These are phyloP conservation scores for Drosophila mulleri DNA, from an alignment of 2,888 invertebrate species.

Conservation along the genomic window DNA sequence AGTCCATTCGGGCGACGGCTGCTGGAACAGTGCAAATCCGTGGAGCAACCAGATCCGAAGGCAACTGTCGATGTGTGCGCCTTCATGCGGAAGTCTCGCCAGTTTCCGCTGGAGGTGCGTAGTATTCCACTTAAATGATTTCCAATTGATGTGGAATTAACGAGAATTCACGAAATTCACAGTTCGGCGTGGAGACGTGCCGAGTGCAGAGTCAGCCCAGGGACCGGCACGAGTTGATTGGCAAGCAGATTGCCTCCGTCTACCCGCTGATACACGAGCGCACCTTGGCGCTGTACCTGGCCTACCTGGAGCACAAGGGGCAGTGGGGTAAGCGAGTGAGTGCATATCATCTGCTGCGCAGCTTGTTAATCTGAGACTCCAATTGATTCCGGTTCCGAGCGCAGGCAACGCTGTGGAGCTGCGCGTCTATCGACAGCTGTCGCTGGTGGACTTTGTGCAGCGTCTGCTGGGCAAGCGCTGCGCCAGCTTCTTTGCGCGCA, in stretches of 20 bases:
- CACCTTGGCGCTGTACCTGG: conserved; percentile 87
- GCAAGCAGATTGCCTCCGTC: conserved; percentile 86
- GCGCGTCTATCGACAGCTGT: conserved; percentile 73
- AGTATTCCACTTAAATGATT: background rate
- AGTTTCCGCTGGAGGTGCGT: conserved; percentile 78
- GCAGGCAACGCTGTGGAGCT: conserved; percentile 58
- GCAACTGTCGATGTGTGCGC: conserved; percentile 48
- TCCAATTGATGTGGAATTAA: background rate
- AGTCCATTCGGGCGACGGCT: conserved; percentile 66
- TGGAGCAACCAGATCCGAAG: conserved; percentile 58
- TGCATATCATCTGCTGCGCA: background rate
- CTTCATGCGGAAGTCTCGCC: conserved; percentile 66
- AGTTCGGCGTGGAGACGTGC: conserved; percentile 84
- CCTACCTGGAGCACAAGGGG: conserved; percentile 88
- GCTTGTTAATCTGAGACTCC: background rate
- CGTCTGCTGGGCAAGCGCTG: conserved; percentile 86
- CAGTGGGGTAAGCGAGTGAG: conserved; percentile 71
- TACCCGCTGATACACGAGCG: conserved; percentile 90
- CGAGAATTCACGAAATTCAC: background rate
- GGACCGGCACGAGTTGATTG: conserved; percentile 67
- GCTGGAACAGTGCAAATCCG: conserved; percentile 62
- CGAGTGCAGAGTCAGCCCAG: conserved; percentile 76
- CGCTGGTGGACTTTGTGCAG: conserved; percentile 86
- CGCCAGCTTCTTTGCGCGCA: conserved; percentile 85
- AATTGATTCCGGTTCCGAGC: too few relatives aligned